phyloP scores from a whole-genome alignment of 2,113 vertebrate species.

The Rissa tridactyla region DNA sequence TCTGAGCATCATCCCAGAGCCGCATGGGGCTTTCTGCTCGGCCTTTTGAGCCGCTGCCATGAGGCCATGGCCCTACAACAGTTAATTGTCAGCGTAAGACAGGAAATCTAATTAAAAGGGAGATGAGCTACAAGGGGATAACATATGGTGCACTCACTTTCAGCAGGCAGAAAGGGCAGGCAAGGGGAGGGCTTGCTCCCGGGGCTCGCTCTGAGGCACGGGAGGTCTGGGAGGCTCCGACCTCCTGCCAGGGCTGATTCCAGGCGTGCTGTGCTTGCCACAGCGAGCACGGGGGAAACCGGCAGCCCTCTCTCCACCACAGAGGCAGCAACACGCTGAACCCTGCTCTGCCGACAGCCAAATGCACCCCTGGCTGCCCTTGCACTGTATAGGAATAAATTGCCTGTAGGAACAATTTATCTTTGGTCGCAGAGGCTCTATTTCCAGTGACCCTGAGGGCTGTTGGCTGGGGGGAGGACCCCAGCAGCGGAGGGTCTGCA shows the following conservation, averaged over 20 bases:
- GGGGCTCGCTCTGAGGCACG: neutral
- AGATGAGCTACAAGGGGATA: neutral
- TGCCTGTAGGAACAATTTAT: neutral
- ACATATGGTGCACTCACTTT: neutral
- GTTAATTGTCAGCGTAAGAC: neutral
- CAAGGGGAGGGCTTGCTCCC: neutral
- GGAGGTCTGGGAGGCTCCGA: neutral
- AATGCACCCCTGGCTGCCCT: neutral
- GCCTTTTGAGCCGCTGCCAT: accelerated
- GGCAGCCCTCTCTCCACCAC: neutral
- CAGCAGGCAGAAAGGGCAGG: neutral
- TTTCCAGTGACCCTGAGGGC: neutral
- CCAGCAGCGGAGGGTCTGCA: neutral
- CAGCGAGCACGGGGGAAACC: accelerated
- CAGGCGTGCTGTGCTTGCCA: neutral
- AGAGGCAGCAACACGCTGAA: neutral
- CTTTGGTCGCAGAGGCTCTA: neutral
- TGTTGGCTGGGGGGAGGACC: neutral
- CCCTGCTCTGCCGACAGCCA: accelerated
- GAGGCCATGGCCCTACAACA: neutral
- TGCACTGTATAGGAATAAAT: neutral
- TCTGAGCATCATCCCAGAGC: neutral
- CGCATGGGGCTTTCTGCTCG: accelerated
- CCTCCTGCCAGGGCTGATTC: neutral
- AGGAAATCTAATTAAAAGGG: slow-evolving; percentile 1